These are phyloP conservation scores for Spisula subtruncata DNA, from an alignment of 2,888 invertebrate species.

Conservation along the genomic window DNA sequence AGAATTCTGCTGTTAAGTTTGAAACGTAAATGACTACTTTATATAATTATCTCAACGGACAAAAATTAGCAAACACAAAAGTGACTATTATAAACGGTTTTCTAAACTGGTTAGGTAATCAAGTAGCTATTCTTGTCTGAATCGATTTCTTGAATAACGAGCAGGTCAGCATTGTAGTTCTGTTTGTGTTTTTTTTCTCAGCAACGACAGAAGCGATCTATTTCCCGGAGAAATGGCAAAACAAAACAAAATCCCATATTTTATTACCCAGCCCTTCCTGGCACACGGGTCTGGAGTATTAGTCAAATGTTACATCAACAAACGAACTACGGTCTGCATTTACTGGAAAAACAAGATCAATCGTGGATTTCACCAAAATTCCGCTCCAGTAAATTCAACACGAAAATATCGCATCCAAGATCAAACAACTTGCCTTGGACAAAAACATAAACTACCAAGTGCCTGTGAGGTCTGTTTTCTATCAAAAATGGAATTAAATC, in stretches of 20 bases:
- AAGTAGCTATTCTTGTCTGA: too few relatives aligned
- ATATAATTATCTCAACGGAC: neutral
- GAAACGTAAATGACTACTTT: neutral
- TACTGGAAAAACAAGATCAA: constrained; percentile 65
- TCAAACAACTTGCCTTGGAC: constrained; percentile 65
- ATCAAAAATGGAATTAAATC: constrained; percentile 70
- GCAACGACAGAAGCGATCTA: neutral
- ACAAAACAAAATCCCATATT: neutral
- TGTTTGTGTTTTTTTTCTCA: neutral
- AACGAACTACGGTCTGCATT: constrained; percentile 53
- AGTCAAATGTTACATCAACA: constrained; percentile 50
- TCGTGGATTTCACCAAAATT: constrained; percentile 60
- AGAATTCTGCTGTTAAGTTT: neutral
- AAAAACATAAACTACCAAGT: constrained; percentile 67
- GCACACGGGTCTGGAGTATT: constrained; percentile 48
- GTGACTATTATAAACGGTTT: neutral
- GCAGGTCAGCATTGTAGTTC: too few relatives aligned
- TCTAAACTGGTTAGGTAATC: too few relatives aligned
- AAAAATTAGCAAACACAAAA: neutral
- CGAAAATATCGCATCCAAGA: constrained; percentile 71
- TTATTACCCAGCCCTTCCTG: constrained; percentile 47
- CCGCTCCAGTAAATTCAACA: constrained; percentile 72
- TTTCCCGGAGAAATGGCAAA: neutral
- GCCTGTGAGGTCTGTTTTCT: constrained; percentile 59
- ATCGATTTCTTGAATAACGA: too few relatives aligned